These are phyloP conservation scores for Bombus affinis DNA, from an alignment of 1,140 invertebrate genomes.

Conservation along the genomic window DNA sequence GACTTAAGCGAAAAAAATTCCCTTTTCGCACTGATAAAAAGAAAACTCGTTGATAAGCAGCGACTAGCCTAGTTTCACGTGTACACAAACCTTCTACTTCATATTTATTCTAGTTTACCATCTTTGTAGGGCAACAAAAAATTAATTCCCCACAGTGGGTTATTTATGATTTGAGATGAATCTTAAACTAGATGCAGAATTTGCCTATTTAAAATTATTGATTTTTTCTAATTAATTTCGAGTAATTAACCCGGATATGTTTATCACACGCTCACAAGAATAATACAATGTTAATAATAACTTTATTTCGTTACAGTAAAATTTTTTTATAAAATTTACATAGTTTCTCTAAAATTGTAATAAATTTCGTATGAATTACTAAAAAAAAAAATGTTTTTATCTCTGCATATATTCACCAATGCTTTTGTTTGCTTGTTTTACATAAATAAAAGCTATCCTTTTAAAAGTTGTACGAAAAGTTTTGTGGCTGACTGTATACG, in stretches of 20 bases:
- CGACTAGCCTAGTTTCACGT: neutral
- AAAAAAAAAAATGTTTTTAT: no score
- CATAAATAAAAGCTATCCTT: neutral
- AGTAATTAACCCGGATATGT: no score
- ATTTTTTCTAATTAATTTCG: no score
- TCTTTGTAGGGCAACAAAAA: neutral
- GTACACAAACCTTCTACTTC: neutral
- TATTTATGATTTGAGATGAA: no score
- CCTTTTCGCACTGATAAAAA: neutral
- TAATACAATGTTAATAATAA: no score
- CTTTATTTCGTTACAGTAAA: no score
- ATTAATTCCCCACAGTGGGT: neutral
- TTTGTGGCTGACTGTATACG: neutral
- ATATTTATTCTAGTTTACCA: neutral
- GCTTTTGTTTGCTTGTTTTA: neutral
- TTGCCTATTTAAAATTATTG: no score
- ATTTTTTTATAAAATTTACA: no score
- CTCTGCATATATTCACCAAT: neutral
- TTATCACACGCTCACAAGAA: no score
- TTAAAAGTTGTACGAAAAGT: neutral
- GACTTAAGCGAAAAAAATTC: neutral
- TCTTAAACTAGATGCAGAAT: no score
- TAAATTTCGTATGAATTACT: no score
- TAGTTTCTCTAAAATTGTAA: no score
- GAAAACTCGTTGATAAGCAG: slow-evolving; percentile 1